Conservation (phyloP, 2,113 vertebrate genomes). For the Stictonetta naevosa region DNA sequence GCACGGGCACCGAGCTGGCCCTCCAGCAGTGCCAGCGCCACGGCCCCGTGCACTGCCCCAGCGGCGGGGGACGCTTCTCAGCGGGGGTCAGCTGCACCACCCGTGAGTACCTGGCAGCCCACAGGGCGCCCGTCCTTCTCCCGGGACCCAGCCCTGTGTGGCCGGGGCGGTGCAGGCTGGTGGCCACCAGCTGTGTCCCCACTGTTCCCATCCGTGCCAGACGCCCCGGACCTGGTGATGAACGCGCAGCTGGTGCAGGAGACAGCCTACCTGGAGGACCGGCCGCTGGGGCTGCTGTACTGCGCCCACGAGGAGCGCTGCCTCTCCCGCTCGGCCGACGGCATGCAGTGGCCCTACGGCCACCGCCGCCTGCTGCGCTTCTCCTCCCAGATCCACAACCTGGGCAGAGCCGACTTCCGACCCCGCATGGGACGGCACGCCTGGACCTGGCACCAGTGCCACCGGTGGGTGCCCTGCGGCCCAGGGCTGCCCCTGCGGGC, state of each 20-base stretch:
- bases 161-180: rapidly evolving
- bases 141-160: not conserved
- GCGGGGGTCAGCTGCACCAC: conserved; percentile 92
- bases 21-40: conserved; percentile 92
- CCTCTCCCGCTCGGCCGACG: conserved; percentile 88
- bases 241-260: conserved; percentile 92
- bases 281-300: conserved; percentile 90
- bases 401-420: conserved; percentile 92
- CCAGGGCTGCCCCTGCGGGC: not conserved
- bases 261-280: conserved; percentile 93
- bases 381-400: conserved; percentile 95
- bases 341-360: conserved; percentile 94
- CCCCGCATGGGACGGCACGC: conserved; percentile 89
- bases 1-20: conserved; percentile 89
- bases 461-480: conserved; percentile 81
- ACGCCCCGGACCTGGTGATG: conserved; percentile 92
- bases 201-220: conserved; percentile 57
- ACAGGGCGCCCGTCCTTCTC: not conserved
- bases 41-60: conserved; percentile 87
- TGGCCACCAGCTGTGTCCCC: not conserved
- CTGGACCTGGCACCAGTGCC: conserved; percentile 98
- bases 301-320: conserved; percentile 96
- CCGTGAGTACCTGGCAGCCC: conserved; percentile 77
- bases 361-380: conserved; percentile 95
- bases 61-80: conserved; percentile 82